A percentile compares a stretch with the other conserved stretches of the same genome.
Evolutionary conservation across 2,113 vertebrate species (phyloP).

Genomic region (Brachyhypopomus occidentalis): DNA sequence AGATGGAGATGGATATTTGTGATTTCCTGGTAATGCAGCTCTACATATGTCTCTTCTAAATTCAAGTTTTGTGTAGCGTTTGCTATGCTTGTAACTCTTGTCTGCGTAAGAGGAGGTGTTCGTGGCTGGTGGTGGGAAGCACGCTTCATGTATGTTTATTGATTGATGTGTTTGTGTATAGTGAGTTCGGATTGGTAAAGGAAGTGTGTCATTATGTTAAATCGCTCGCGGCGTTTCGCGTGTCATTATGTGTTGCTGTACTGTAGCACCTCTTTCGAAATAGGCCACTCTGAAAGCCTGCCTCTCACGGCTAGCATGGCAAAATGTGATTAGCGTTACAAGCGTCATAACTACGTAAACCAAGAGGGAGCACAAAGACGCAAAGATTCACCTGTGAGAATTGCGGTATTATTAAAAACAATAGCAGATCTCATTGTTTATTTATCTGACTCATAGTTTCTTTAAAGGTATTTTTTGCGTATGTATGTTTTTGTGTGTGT

Average conservation of each 20-base stretch:
- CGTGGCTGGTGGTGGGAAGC: not conserved
- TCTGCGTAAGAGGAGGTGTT: not conserved
- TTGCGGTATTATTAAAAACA: not conserved
- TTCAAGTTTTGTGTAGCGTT: conserved; percentile 1
- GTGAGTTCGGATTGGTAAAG: not conserved
- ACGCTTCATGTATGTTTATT: conserved; percentile 16
- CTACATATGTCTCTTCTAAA: not conserved
- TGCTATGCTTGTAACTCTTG: not conserved
- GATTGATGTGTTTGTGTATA: not conserved
- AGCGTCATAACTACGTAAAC: no score
- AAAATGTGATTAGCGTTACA: not conserved
- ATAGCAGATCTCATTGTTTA: not conserved
- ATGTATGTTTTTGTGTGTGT: conserved; percentile 31
- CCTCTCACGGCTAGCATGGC: not conserved
- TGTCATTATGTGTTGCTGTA: not conserved
- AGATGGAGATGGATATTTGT: not conserved
- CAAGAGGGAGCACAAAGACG: no score
- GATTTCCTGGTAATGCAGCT: conserved; percentile 38
- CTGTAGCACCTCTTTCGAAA: not conserved
- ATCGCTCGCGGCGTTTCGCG: no score
- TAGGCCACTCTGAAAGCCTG: not conserved
- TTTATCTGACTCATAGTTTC: not conserved
- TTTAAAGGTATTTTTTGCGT: conserved; percentile 43
- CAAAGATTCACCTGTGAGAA: not conserved
- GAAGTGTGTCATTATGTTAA: not conserved